Base-by-base conservation (phyloP, 1,140 invertebrate genomes). In the Bemisia tabaci region DNA sequence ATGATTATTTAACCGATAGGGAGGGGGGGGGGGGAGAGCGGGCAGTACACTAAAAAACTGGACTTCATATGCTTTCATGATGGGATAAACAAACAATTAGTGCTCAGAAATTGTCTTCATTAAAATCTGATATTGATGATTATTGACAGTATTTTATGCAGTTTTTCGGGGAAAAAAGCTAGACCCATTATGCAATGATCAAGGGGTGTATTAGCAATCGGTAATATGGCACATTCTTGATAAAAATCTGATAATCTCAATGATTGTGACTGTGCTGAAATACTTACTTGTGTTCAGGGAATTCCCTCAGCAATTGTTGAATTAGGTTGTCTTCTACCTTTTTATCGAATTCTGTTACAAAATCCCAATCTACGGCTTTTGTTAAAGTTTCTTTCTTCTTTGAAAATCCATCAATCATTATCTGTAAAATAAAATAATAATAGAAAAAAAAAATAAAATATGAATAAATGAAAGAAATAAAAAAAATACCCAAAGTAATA, bases 291-390 rank as follows among this genome's bases (percentile, higher is more conserved):
- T 98, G 95, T 68, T 85, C 82, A 1, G 94, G 92, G 82, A 89
- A 99, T 71, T 84, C 81, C 66, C 83, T 77, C 1, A 80, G 81
- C 21, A 98, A 80, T 26, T 85, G 87, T 21, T 83, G 77, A 62
- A 96, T 90, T 1, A 98, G 78, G 24, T 93, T 76, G 72, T 90
- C 85, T 76, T 99, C 96, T 0, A 98, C 93, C 75, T 89, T 84
- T 76, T 92, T 86, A 78, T 99, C 96, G 17, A 92, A 93, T 83
- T 96, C 93, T 0, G 96, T 99, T 0, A 99, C 96, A 62, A 99
- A 82, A 79, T 98, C 96, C 67, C 96, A 91, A 69, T 88, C 87
- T 67, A 85, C 87, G 1, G 86, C 85, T 79, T 99, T 99, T 17
- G 81, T 81, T 72, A 86, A 82, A 39, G 93, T 82, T 25, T 79